Base-by-base conservation (phyloP, 2,888 invertebrate species). In the Hemaris fuciformis region DNA sequence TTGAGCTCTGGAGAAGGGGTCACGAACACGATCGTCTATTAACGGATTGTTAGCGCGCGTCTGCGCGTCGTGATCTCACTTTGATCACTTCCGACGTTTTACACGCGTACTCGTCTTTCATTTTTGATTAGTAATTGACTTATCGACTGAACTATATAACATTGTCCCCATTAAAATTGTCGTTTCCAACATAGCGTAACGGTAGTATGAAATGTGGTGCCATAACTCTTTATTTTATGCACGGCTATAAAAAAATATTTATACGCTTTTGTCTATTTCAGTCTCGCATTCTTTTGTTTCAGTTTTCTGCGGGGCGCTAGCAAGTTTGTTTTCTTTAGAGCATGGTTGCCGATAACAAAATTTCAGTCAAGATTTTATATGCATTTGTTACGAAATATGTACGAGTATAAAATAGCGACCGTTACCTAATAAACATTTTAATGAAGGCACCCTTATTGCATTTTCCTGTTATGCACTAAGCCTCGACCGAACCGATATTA, bases 1-100 rank as follows among this genome's bases (percentile, higher is more conserved):
- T 85, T 80, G 82, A 77, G 78, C 71, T 73, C 71, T 76, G 79
- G 78, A 79, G 83, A 84, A 78, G 83, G 80, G 85, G 81, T 87
- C 87, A 82, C 89, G 87, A 85, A 75, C 88, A 84, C 84, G 88
- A 85, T 83, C 81, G 81, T 79, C 87, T 86, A 89, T 91, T 89
- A 90, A 87, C 83, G 84, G 75, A 78, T 86, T 81, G 88, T 90
- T 89, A 89, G 85, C 84, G 83, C 84, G 81, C 81, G 83, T 82
- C 81, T 69, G 80, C 76, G 77, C 81, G 73, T 89, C 89, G 90
- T 91, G 91, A 88, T 84, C 81, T 74, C 68, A 64, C 79, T 75
- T 79, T 83, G 87, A 88, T 88, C 85, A 87, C 87, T 90, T 90
- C 90, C 90, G 88, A 88, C 85, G 71, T 75, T 67, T 69, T 66